Base-by-base conservation (phyloP, 2,888 invertebrate genomes). In the Colletes collaris region DNA sequence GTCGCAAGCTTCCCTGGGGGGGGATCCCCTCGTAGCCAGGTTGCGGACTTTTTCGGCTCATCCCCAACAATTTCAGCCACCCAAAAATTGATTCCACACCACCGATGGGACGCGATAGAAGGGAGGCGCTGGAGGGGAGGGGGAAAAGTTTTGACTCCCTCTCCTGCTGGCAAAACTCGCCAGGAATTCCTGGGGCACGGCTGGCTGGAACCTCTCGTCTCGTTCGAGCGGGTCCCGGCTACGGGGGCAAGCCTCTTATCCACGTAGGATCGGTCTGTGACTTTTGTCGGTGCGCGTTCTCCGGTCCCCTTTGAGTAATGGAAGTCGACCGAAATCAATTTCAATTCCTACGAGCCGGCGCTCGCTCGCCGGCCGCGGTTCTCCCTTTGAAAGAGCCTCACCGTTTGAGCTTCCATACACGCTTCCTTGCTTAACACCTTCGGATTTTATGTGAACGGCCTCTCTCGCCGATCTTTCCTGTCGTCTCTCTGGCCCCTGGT, bases 251-350 rank as follows among this genome's bases (percentile, higher is more conserved):
- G 75, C 80, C 85, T 77, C 90, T 90, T 90, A 90, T 90, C 90
- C 88, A 80, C 81, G 86, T 75, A 87, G 84, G 87, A 90, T 90
- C 90, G 87, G 82, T 87, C 86, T 75, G 77, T 85, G 88, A 90
- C 89, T 89, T 90, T 88, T 90, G 89, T 89, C 89, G 90, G 90
- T 89, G 85, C 88, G 84, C 87, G 87, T 89, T 87, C 88, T 80
- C 81, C 73, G 86, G 82, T 86, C 84, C 88, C 82, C 89, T 85
- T 90, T 90, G 90, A 90, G 90, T 90, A 90, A 90, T 90, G 90
- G 89, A 90, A 90, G 87, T 89, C 88, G 87, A 87, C 88, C 89
- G 90, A 90, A 90, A 90, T 90, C 90, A 90, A 90, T 90, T 90
- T 88, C 89, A 87, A 90, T 89, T 89, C 88, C 89, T 86, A 84